These are phyloP conservation scores for Hypolimnas misippus DNA, from an alignment of 2,888 invertebrate genomes.

Conservation along the genomic window DNA sequence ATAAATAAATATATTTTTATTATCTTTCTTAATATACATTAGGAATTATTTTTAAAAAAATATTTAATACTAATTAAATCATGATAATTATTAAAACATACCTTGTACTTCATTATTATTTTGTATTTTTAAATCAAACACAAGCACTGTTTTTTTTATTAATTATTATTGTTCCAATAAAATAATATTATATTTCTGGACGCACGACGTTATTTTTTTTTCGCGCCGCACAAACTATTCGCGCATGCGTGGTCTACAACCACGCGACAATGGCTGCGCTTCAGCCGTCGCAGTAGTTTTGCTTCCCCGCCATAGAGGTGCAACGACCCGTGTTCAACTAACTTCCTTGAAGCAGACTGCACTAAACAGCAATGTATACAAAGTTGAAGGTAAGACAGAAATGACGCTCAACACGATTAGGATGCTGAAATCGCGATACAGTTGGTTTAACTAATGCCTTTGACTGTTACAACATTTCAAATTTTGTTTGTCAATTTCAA, in stretches of 20 bases:
- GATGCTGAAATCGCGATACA: conserved; percentile 54
- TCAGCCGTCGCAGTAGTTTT: conserved; percentile 65
- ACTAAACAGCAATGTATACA: conserved; percentile 46
- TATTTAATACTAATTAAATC: no score
- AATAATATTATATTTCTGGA: conserved; percentile 21
- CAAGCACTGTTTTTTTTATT: conserved; percentile 35
- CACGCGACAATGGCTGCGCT: conserved; percentile 67
- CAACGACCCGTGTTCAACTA: conserved; percentile 47
- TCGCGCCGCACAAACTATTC: conserved; percentile 55
- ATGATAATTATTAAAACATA: conserved; percentile 48
- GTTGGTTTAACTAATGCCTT: conserved; percentile 42
- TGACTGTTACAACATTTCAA: conserved; percentile 46
- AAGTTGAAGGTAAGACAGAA: conserved; percentile 67
- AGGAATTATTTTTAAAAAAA: background rate
- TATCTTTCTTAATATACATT: no score
- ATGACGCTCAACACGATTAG: conserved; percentile 55
- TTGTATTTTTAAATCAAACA: conserved; percentile 27
- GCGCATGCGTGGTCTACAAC: conserved; percentile 71
- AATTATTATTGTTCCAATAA: conserved; percentile 23
- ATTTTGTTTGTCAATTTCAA: conserved; percentile 37
- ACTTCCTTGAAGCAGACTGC: conserved; percentile 42
- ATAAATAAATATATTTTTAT: no score
- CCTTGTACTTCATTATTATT: conserved; percentile 72
- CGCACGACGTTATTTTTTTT: conserved; percentile 43
- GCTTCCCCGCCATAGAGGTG: conserved; percentile 67